Evolutionary conservation across 2,797 vertebrate genomes (phyloP).

Genomic region (Mormyrus hasselquistii): DNA sequence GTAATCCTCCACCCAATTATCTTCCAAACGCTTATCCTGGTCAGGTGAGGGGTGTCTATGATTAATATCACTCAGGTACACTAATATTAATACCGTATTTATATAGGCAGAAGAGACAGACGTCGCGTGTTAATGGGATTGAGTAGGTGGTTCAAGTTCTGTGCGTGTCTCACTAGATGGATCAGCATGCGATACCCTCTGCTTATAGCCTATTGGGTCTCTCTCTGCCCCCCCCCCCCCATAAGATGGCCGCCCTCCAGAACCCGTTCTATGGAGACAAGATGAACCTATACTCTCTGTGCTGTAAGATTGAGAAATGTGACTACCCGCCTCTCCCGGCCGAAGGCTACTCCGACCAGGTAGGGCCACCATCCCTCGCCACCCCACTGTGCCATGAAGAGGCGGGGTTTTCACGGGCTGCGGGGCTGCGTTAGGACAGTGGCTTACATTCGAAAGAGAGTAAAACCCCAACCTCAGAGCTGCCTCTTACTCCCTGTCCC

Average conservation of each 20-base stretch:
- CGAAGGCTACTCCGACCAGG: conserved; percentile 79
- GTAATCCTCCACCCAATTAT: background rate
- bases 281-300: conserved; percentile 78
- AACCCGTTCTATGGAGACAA: conserved; percentile 84
- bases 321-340: conserved; percentile 67
- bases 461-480: background rate
- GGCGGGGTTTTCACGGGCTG: background rate
- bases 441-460: background rate
- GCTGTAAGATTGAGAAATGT: conserved; percentile 58
- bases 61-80: background rate
- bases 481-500: background rate
- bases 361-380: conserved; percentile 33
- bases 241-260: conserved; percentile 79
- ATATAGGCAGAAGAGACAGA: background rate
- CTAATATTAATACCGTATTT: background rate
- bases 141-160: background rate
- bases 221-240: background rate
- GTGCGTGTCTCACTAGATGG: background rate
- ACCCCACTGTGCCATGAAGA: background rate
- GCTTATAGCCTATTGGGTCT: background rate
- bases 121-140: background rate
- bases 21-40: background rate
- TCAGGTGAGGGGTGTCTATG: background rate
- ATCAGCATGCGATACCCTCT: background rate
- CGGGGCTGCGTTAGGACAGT: background rate